phyloP scores from a whole-genome alignment of 2,888 invertebrate genomes.

The Eristalinus aeneus region DNA sequence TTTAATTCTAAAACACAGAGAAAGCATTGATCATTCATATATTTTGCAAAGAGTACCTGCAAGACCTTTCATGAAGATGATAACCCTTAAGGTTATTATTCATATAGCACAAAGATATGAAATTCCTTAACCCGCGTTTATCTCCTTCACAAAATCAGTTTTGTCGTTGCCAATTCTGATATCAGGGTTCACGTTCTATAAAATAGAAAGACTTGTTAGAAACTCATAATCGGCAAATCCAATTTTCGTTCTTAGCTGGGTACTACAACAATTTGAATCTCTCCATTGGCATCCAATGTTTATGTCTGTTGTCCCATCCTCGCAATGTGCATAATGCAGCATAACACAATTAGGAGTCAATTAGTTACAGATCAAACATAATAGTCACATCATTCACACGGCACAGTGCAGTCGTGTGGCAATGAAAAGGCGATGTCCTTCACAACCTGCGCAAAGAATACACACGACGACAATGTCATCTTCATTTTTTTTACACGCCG shows the following conservation, averaged over 20 bases:
- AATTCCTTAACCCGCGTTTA: too few species aligned
- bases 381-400: conserved; percentile 24
- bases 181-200: too few species aligned
- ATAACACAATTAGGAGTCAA: conserved; percentile 59
- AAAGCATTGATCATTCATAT: too few species aligned
- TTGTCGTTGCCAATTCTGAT: too few species aligned
- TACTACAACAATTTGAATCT: conserved; percentile 76
- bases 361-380: conserved; percentile 54
- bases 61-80: too few species aligned
- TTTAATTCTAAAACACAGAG: too few species aligned
- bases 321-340: conserved; percentile 38
- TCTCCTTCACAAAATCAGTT: too few species aligned
- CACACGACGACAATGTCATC: conserved; percentile 44
- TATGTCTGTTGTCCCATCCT: conserved; percentile 18
- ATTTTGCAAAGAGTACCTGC: too few species aligned
- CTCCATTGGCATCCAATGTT: conserved; percentile 75
- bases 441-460: conserved; percentile 52
- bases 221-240: not conserved
- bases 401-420: conserved; percentile 62
- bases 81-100: too few species aligned
- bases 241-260: conserved; percentile 26
- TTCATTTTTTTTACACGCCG: conserved; percentile 17
- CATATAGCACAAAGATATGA: too few species aligned
- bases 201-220: too few species aligned
- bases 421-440: conserved; percentile 52